phyloP scores from a whole-genome alignment of 2,797 vertebrate genomes.

The Lacerta agilis region DNA sequence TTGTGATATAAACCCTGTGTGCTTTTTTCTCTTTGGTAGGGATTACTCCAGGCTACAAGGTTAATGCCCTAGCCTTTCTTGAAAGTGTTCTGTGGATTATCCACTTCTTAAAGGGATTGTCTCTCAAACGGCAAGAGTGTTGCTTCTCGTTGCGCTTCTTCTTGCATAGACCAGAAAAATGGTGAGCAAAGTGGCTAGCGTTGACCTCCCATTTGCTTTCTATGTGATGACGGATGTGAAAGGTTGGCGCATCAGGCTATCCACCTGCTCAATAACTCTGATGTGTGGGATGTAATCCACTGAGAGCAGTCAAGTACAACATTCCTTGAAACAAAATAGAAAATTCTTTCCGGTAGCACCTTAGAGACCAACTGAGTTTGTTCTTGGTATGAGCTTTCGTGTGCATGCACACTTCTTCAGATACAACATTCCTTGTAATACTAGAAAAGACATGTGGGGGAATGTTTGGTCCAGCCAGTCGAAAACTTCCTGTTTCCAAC shows the following conservation, averaged over 20 bases:
- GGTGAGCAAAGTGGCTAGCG: slow-evolving; percentile 21
- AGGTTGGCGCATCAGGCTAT: neutral
- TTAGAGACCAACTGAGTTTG: too few species aligned
- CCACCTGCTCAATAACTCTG: neutral
- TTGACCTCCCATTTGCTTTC: slow-evolving; percentile 21
- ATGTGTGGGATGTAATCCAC: too few species aligned
- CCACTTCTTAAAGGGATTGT: slow-evolving; percentile 65
- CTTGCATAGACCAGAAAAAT: slow-evolving; percentile 1
- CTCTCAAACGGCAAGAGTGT: slow-evolving; percentile 37
- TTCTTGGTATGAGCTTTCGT: too few species aligned
- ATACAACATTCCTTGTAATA: too few species aligned
- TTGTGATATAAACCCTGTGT: slow-evolving; percentile 71
- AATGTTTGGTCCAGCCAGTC: too few species aligned
- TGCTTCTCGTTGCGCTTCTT: slow-evolving; percentile 54
- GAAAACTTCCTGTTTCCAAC: too few species aligned
- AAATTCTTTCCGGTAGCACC: too few species aligned
- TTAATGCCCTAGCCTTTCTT: slow-evolving; percentile 72
- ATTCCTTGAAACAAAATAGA: too few species aligned
- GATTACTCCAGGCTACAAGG: slow-evolving; percentile 68
- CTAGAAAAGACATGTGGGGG: too few species aligned
- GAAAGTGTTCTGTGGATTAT: slow-evolving; percentile 69
- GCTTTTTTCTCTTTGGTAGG: slow-evolving; percentile 48
- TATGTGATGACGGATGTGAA: neutral
- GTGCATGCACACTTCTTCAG: too few species aligned
- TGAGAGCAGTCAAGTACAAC: too few species aligned